Evolutionary conservation across 1,140 invertebrate species (phyloP), one percentile per base, ranked within the genome.

Genomic region (Listronotus bonariensis): DNA sequence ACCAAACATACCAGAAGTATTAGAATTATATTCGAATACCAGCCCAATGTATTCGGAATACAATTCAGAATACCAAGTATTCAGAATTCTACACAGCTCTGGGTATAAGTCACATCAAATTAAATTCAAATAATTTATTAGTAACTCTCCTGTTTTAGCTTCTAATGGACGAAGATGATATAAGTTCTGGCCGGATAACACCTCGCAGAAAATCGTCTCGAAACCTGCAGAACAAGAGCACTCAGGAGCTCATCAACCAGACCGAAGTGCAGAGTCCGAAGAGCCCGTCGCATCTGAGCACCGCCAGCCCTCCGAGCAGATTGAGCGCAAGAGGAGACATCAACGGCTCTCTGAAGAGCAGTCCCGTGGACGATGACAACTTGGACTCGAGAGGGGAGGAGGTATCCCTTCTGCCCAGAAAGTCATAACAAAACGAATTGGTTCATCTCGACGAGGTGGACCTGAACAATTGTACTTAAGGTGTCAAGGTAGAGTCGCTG

Each of bases 381-480:
- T 36, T 70, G 46, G 52, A 68, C 26, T 32, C 41, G 8, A 69
- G 60, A 56, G 72, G 75, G 26, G 76, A 77, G 48, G 74, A 77
- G 55, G 51, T 69, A 10, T 72, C 73, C 3, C 68, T 77, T 8
- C 55, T 77, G 62, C 67, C 72, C n/a, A 74, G 69, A 68, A 74
- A 71, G 49, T 77, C 74, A 74, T 77, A 77, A 77, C 76, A 72
- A 63, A 57, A 65, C 54, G 65, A 64, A 36, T 18, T n/a, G 70
- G 65, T 65, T 62, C 63, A 31, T 49, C 40, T 40, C 10, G 26
- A 52, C 5, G 40, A 52, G 17, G 8, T n/a, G 64, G 64, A 58
- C 55, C 63, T 17, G 12, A n/a, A 11, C 12, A 32, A 41, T 43
- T 26, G 63, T 65, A 65, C 63, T 65, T 65, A 57, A 65, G 43